A percentile compares a stretch with the other conserved stretches of the same genome.
These are phyloP conservation scores for Choreutis nemorana DNA, from an alignment of 2,888 invertebrate genomes.

Conservation along the genomic window DNA sequence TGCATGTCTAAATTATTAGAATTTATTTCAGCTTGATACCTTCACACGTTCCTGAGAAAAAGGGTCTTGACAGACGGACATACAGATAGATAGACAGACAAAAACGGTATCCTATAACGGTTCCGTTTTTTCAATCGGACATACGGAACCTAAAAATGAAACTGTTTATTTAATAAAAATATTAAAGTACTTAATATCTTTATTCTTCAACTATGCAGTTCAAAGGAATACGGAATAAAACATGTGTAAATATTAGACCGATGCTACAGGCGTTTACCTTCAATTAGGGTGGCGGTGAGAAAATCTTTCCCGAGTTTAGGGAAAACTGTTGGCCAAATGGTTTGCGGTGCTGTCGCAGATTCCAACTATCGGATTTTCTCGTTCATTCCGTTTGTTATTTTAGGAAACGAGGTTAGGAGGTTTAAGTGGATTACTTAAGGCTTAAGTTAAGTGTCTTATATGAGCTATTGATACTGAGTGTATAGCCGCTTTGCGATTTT, in stretches of 20 bases:
- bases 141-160: neutral
- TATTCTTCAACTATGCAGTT: too few relatives aligned
- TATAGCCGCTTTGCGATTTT: too few relatives aligned
- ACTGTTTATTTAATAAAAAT: neutral
- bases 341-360: conserved; percentile 27
- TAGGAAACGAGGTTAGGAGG: conserved; percentile 29
- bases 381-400: conserved; percentile 23
- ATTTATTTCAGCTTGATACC: too few relatives aligned
- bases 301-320: conserved; percentile 25
- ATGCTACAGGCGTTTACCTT: conserved; percentile 28
- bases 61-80: neutral
- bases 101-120: neutral
- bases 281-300: conserved; percentile 35
- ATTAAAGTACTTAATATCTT: too few relatives aligned
- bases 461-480: too few relatives aligned
- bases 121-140: neutral
- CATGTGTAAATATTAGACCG: conserved; percentile 20
- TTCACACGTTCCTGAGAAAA: neutral
- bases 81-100: neutral
- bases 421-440: conserved; percentile 23
- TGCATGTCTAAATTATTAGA: too few relatives aligned
- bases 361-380: conserved; percentile 32
- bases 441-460: too few relatives aligned
- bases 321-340: conserved; percentile 38
- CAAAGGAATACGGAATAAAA: too few relatives aligned